Percentiles rank a stretch among this genome's conserved stretches.
phyloP scores from a whole-genome alignment of 1,140 invertebrate species.

The Eriosoma lanigerum region DNA sequence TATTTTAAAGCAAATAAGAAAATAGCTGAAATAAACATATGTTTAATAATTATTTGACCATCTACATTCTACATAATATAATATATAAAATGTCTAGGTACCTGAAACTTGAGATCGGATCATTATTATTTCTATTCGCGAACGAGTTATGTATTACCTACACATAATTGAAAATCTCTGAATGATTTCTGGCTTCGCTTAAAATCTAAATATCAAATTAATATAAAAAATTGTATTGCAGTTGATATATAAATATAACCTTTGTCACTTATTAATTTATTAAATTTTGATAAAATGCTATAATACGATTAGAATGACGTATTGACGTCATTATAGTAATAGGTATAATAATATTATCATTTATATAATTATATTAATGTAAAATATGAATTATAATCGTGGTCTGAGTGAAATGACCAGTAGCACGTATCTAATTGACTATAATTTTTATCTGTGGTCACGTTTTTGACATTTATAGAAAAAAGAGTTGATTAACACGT shows the following conservation, averaged over 20 bases:
- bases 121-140: no score
- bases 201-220: not conserved
- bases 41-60: no score
- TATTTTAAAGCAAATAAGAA: no score
- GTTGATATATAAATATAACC: not conserved
- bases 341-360: not conserved
- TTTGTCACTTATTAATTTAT: constrained; percentile 10
- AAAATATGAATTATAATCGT: not conserved
- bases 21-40: no score
- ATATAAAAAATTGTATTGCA: not conserved
- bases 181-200: no score
- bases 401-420: not conserved
- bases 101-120: no score
- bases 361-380: no score
- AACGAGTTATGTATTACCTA: no score
- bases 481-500: not conserved
- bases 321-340: constrained; percentile 16
- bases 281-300: not conserved
- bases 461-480: not conserved
- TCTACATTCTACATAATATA: no score
- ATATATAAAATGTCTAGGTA: no score
- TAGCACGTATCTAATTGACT: not conserved
- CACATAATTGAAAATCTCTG: no score
- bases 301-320: not conserved
- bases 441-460: not conserved